Evolutionary conservation across 1,140 invertebrate genomes (phyloP).

Genomic region (Macrotrachela quadricornifera): DNA sequence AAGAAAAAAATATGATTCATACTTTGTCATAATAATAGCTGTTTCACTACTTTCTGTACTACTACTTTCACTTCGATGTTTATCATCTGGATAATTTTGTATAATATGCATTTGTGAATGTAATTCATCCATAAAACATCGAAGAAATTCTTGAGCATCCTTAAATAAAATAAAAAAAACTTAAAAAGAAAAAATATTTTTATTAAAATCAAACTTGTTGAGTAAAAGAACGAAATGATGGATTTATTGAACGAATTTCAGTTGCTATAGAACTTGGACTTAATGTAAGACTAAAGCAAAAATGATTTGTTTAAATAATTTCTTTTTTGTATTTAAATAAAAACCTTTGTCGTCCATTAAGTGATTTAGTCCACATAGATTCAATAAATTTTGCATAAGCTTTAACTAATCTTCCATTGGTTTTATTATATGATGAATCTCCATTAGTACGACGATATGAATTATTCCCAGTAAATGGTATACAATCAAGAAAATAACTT

Average conservation of each 20-base stretch:
- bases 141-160: conserved; percentile 73
- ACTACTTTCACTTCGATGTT: conserved; percentile 10
- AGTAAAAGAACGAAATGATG: conserved; percentile 1
- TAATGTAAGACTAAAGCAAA: neutral
- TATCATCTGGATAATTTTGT: neutral
- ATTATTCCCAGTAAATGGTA: too few relatives aligned
- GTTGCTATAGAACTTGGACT: neutral
- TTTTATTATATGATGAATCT: too few relatives aligned
- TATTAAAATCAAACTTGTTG: conserved; percentile 10
- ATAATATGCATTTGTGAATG: conserved; percentile 55
- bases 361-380: neutral
- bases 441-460: too few relatives aligned
- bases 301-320: neutral
- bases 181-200: neutral
- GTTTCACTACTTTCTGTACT: conserved; percentile 17
- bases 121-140: conserved; percentile 90
- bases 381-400: neutral
- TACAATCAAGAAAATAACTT: conserved; percentile 7
- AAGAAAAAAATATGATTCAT: too few relatives aligned
- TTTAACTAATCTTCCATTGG: neutral
- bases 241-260: neutral
- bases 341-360: neutral
- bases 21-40: conserved; percentile 20
- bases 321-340: too few relatives aligned
- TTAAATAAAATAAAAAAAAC: neutral